Conservation (phyloP, 2,797 vertebrate genomes). For the Odontamblyopus rebecca region DNA sequence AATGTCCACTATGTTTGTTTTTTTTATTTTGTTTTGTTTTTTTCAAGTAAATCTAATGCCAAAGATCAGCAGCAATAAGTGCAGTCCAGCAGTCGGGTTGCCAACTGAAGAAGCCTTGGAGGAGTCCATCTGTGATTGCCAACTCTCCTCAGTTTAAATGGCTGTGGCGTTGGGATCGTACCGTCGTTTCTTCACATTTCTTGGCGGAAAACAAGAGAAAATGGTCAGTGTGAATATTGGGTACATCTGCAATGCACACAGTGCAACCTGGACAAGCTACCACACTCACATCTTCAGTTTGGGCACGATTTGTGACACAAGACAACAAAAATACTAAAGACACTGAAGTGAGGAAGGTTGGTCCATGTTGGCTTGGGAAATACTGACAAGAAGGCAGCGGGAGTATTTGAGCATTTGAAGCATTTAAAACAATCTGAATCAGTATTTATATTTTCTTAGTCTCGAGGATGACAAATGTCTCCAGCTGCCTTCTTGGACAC, state of each 20-base stretch:
- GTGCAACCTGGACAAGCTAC: constrained; percentile 61
- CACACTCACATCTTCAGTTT: constrained; percentile 52
- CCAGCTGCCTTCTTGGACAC: constrained; percentile 41
- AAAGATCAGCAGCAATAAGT: constrained; percentile 80
- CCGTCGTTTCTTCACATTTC: constrained; percentile 98
- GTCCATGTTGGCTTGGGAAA: constrained; percentile 54
- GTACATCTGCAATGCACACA: constrained; percentile 22
- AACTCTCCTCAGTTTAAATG: constrained; percentile 81
- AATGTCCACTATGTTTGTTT: constrained; percentile 73
- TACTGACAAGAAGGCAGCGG: constrained; percentile 46
- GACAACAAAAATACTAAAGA: constrained; percentile 37
- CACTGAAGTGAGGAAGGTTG: constrained; percentile 51
- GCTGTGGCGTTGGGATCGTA: constrained; percentile 91
- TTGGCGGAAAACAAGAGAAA: constrained; percentile 76
- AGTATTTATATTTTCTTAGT: constrained; percentile 5
- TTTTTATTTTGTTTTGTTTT: constrained; percentile 17
- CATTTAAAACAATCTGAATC: neutral
- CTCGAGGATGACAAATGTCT: constrained; percentile 43
- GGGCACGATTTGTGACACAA: neutral
- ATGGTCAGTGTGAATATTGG: constrained; percentile 66
- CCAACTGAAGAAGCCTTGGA: constrained; percentile 76
- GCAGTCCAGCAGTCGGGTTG: constrained; percentile 76
- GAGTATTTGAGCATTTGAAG: constrained; percentile 38
- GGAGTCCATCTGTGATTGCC: constrained; percentile 69
- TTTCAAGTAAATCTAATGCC: constrained; percentile 80